phyloP scores from a whole-genome alignment of 1,140 invertebrate genomes.

The Orussus abietinus region DNA sequence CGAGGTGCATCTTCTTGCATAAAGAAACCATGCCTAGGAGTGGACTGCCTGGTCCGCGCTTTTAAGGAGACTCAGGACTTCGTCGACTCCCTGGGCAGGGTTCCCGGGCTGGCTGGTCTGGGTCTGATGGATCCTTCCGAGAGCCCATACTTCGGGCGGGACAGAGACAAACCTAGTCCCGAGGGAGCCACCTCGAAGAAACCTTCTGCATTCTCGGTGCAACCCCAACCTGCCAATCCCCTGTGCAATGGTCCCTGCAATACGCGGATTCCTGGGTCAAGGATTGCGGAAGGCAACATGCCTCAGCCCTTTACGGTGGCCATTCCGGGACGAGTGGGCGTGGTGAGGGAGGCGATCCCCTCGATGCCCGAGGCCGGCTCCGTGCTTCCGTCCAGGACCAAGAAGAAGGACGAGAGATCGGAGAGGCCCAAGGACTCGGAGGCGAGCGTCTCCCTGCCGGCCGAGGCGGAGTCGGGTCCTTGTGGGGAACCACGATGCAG shows the following conservation, averaged over 20 bases:
- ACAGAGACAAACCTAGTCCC: conserved; percentile 4
- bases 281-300: conserved; percentile 2
- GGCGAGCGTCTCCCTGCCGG: conserved; percentile 2
- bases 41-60: conserved; percentile 34
- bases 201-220: not conserved
- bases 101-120: conserved; percentile 35
- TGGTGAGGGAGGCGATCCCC: conserved; percentile 29
- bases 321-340: conserved; percentile 23
- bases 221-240: not conserved
- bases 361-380: conserved; percentile 15
- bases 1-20: conserved; percentile 13
- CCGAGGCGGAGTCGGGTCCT: conserved; percentile 24
- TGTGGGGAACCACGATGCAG: conserved; percentile 37
- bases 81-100: conserved; percentile 38
- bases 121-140: conserved; percentile 40
- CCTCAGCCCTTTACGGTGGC: conserved; percentile 16
- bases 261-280: not conserved
- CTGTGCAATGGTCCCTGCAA: conserved; percentile 25
- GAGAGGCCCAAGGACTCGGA: conserved; percentile 23
- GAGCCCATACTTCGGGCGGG: conserved; percentile 38
- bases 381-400: conserved; percentile 8
- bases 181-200: conserved; percentile 6
- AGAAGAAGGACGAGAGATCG: conserved; percentile 25
- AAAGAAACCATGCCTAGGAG: conserved; percentile 26
- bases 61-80: conserved; percentile 41